Evolutionary conservation across 2,888 invertebrate genomes (phyloP).

Genomic region (Gymnoscelis rufifasciata): DNA sequence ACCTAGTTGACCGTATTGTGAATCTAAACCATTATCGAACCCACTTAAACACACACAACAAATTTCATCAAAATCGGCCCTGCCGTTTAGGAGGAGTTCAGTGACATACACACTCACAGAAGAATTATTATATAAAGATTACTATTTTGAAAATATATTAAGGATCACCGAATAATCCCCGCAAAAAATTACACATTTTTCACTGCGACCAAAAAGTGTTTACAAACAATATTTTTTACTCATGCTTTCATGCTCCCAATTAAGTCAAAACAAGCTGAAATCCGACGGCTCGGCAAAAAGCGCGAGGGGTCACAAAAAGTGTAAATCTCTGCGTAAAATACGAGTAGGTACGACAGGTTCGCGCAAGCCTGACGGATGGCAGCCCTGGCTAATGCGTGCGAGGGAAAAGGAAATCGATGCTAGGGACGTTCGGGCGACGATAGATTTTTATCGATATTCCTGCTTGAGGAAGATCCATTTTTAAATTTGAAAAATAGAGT

Average conservation of each 20-base stretch:
- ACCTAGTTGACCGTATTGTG: too few species aligned
- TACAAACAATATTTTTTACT: not conserved
- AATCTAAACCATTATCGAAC: too few species aligned
- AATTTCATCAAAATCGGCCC: too few species aligned
- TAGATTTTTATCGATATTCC: constrained; percentile 28
- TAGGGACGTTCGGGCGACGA: constrained; percentile 15
- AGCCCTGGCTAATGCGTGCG: constrained; percentile 22
- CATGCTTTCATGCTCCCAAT: constrained; percentile 1
- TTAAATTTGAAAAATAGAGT: constrained; percentile 7
- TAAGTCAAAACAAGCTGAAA: constrained; percentile 12
- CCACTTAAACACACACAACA: too few species aligned
- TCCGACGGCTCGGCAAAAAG: constrained; percentile 17
- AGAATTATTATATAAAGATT: too few species aligned
- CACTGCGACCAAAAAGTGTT: not conserved
- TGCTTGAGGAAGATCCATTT: constrained; percentile 14
- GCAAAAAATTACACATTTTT: too few species aligned
- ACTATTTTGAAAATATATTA: too few species aligned
- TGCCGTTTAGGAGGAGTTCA: too few species aligned
- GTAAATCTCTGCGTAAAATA: constrained; percentile 20
- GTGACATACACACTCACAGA: too few species aligned
- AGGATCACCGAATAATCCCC: too few species aligned
- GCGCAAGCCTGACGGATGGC: constrained; percentile 27
- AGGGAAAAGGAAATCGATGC: constrained; percentile 22
- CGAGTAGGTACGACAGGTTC: constrained; percentile 21
- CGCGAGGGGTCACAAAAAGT: constrained; percentile 13